Conservation (phyloP, 2,113 vertebrate genomes). For the Oreochromis niloticus region DNA sequence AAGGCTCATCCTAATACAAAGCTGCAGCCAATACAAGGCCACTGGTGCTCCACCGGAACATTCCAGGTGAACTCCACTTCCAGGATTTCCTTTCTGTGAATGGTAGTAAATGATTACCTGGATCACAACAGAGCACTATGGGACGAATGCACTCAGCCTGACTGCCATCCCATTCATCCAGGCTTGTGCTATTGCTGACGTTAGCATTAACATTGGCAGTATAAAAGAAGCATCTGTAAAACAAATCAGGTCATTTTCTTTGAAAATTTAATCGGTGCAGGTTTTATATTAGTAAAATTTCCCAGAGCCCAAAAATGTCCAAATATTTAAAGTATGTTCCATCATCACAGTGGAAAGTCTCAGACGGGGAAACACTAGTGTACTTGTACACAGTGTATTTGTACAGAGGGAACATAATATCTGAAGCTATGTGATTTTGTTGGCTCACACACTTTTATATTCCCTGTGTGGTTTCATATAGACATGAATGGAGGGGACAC, state of each 20-base stretch:
- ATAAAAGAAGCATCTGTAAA: neutral
- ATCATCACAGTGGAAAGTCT: neutral
- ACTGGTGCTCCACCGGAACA: neutral
- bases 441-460: neutral
- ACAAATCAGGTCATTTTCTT: fast-evolving
- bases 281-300: neutral
- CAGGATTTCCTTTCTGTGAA: neutral
- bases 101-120: neutral
- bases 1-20: neutral
- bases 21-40: neutral
- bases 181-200: neutral
- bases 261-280: neutral
- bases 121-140: neutral
- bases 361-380: neutral
- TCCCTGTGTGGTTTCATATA: neutral
- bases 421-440: neutral
- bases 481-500: neutral
- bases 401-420: neutral
- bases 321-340: neutral
- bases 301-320: neutral
- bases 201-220: neutral
- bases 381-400: neutral
- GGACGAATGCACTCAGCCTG: neutral
- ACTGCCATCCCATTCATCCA: neutral
- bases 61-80: neutral